Evolutionary conservation across 2,797 vertebrate genomes (phyloP).

Genomic region (Spea hammondii): DNA sequence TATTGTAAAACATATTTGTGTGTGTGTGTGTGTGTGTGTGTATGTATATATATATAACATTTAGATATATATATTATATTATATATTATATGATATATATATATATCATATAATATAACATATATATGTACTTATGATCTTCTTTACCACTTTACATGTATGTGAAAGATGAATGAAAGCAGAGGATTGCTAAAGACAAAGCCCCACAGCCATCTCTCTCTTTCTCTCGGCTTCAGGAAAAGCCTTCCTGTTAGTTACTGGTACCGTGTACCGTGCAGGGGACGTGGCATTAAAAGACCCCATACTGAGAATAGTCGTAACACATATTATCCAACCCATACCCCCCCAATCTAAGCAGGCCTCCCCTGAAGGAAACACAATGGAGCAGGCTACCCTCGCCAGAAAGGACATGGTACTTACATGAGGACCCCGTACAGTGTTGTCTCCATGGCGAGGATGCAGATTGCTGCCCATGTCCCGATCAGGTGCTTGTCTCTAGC

Average conservation of each 20-base stretch:
- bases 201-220: not conserved
- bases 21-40: no score
- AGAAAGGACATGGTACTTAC: constrained; percentile 17
- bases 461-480: constrained; percentile 11
- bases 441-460: not conserved
- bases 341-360: not conserved
- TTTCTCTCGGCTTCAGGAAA: not conserved
- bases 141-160: no score
- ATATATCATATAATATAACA: no score
- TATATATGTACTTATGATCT: no score
- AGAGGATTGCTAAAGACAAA: not conserved
- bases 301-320: not conserved
- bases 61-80: no score
- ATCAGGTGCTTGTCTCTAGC: not conserved
- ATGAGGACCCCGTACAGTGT: constrained; percentile 25
- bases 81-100: no score
- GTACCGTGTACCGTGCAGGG: not conserved
- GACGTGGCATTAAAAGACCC: constrained; percentile 11
- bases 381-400: not conserved
- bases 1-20: no score
- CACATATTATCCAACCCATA: not conserved
- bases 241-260: not conserved
- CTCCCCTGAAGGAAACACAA: not conserved
- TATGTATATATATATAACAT: no score
- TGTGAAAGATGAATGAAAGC: not conserved